Base-by-base conservation (phyloP, 2,888 invertebrate species). In the Leucoma salicis region DNA sequence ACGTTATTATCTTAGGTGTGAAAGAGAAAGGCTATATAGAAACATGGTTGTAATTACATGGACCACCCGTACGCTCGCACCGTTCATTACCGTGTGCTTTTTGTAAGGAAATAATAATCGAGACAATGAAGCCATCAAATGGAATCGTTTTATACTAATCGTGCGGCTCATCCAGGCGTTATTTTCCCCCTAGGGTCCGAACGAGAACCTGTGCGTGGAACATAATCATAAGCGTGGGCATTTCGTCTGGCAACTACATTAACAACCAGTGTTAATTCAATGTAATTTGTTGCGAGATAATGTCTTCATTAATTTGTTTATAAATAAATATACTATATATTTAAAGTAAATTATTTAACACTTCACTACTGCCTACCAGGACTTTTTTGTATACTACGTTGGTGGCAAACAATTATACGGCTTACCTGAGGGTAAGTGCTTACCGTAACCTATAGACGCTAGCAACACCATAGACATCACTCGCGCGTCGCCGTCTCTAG, bases 81-180 rank as follows among this genome's bases (percentile, higher is more conserved):
- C 47, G 59, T 55, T 72, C 68, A 80, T 82, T 78, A 78, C 68
- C 58, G 63, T 64, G 63, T 56, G 58, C 60, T 82, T 80, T 83
- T 79, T 78, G 73, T 77, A 63, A 42, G 58, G 63, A 74, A 74
- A 75, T 75, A 73, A 75, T 80, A 76, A 75, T 78, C 64, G 66
- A 71, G 69, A 76, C 76, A 81, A 86, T 85, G 81, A 84, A 85
- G 85, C 71, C 82, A 84, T 86, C 85, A 83, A 60, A 70, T 48
- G 60, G 62, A 67, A 52, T 54, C 52, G 38, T 55, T 48, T 42
- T 44, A 46, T 48, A 56, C 57, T 61, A 59, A 55, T 56, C 43
- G 56, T 44, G 39, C 31, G 31, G 35, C 14, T 24, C 13, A 7
- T 42, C 45, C 44, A 40, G 47, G 37, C 49, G 54, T 53, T 46